Percentiles rank a stretch among this genome's conserved stretches.
Conservation (phyloP, 2,888 invertebrate species). For the Chloromyia formosa region DNA sequence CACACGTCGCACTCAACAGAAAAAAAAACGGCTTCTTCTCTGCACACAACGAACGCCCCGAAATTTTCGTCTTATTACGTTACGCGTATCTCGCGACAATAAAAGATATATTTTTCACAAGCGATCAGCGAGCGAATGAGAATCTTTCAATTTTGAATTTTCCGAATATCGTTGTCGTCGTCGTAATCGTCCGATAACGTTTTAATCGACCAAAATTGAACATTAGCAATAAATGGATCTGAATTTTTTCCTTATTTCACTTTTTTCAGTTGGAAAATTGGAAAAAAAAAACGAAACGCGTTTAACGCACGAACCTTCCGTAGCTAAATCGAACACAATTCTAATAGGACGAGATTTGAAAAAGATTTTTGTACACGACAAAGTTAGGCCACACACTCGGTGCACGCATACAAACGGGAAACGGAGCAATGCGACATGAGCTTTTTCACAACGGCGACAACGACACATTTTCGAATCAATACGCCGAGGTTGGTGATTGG, state of each 20-base stretch:
- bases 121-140: not conserved
- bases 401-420: slow-evolving; percentile 21
- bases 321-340: slow-evolving; percentile 63
- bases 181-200: not conserved
- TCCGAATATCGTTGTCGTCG: not conserved
- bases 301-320: slow-evolving; percentile 62
- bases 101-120: not conserved
- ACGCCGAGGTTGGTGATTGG: slow-evolving; percentile 38
- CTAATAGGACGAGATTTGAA: slow-evolving; percentile 54
- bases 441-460: slow-evolving; percentile 49
- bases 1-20: no score
- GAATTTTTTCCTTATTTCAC: slow-evolving; percentile 3
- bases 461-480: slow-evolving; percentile 42
- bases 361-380: slow-evolving; percentile 37
- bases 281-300: slow-evolving; percentile 54
- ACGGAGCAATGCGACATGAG: slow-evolving; percentile 48
- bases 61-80: slow-evolving; percentile 27
- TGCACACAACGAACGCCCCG: slow-evolving; percentile 13
- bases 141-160: slow-evolving; percentile 5
- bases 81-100: slow-evolving; percentile 25
- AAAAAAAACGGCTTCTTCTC: no score
- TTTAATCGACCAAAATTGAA: not conserved
- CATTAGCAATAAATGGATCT: not conserved
- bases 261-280: slow-evolving; percentile 39
- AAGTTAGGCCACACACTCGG: not conserved